A percentile compares a stretch with the other conserved stretches of the same genome.
Evolutionary conservation across 2,888 invertebrate species (phyloP).

Genomic region (Carpatolechia fugitivella): DNA sequence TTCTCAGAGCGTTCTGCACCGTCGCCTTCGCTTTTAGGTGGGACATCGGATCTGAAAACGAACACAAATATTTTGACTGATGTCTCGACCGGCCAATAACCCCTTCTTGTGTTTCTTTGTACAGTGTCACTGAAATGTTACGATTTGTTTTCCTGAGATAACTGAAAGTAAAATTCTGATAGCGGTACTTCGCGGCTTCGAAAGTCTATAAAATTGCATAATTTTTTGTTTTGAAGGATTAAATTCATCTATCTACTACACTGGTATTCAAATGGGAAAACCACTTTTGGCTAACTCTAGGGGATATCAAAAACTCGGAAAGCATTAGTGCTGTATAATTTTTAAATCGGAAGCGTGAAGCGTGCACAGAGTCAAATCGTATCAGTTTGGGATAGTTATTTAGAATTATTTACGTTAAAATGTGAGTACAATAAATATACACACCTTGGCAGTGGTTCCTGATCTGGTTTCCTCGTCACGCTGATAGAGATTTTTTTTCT

Average conservation of each 20-base stretch:
- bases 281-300: constrained; percentile 39
- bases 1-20: constrained; percentile 77
- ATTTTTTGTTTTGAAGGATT: constrained; percentile 4
- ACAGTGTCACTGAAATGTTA: constrained; percentile 23
- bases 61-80: background rate
- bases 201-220: constrained; percentile 16
- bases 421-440: constrained; percentile 51
- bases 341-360: constrained; percentile 73
- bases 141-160: background rate
- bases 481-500: constrained; percentile 72
- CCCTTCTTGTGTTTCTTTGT: constrained; percentile 22
- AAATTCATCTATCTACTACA: constrained; percentile 36
- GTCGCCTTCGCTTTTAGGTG: constrained; percentile 78
- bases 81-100: background rate
- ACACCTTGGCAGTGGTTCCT: constrained; percentile 71
- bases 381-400: constrained; percentile 69
- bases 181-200: background rate
- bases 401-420: constrained; percentile 66
- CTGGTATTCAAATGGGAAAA: constrained; percentile 15
- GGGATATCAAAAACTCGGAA: constrained; percentile 48
- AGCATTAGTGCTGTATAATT: constrained; percentile 73
- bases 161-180: background rate
- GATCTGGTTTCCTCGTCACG: constrained; percentile 69
- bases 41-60: constrained; percentile 73
- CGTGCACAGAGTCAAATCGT: constrained; percentile 72